Conservation (phyloP, 2,113 vertebrate genomes). For the Apteryx owenii region DNA sequence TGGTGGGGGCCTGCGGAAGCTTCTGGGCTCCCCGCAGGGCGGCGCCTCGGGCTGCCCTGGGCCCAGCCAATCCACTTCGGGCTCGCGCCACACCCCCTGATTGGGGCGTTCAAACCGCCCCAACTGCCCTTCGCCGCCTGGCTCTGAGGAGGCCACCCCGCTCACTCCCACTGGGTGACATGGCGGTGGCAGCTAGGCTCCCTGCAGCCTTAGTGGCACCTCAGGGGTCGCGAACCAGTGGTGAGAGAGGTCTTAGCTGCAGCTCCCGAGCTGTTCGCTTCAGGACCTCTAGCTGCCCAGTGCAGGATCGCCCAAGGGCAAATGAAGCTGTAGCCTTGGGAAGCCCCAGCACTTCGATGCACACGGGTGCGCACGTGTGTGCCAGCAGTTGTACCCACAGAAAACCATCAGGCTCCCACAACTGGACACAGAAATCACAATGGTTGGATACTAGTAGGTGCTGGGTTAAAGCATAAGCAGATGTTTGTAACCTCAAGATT, state of each 20-base stretch:
- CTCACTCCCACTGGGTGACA: no score
- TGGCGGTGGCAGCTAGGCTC: not conserved
- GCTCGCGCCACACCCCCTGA: fast-evolving
- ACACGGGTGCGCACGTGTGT: fast-evolving
- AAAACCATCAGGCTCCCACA: not conserved
- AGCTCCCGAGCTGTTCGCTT: fast-evolving
- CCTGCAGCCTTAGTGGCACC: not conserved
- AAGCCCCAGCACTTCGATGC: fast-evolving
- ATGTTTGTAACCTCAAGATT: not conserved
- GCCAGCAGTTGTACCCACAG: not conserved
- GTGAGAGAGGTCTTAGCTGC: not conserved
- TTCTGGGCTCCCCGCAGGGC: not conserved
- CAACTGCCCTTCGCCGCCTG: not conserved
- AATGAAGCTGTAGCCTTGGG: no score
- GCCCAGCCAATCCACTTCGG: not conserved
- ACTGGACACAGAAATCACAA: not conserved
- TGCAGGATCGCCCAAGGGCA: not conserved
- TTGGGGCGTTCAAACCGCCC: fast-evolving
- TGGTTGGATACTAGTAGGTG: not conserved
- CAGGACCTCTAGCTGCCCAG: not conserved
- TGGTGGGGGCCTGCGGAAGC: not conserved
- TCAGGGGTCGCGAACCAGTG: no score
- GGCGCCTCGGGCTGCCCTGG: fast-evolving
- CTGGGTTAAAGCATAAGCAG: not conserved
- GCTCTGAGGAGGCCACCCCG: no score